Percentiles rank a stretch among this genome's conserved stretches.
phyloP scores from a whole-genome alignment of 2,888 invertebrate species.

The Epirrhoe tristata region DNA sequence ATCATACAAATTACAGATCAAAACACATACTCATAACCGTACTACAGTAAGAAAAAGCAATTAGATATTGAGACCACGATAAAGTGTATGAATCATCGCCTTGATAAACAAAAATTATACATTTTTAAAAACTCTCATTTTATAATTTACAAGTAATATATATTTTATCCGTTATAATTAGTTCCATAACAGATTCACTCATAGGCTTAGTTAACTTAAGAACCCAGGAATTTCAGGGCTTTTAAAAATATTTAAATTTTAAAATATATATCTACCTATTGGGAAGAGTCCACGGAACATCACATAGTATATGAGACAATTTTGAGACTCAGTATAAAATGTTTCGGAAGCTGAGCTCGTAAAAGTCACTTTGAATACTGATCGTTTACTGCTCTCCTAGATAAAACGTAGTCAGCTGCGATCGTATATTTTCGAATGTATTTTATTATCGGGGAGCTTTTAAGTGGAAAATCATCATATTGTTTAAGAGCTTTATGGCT shows the following conservation, averaged over 20 bases:
- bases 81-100: too few relatives aligned
- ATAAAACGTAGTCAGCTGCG: constrained; percentile 39
- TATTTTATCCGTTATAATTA: background rate
- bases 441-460: constrained; percentile 7
- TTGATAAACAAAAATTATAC: too few relatives aligned
- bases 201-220: background rate
- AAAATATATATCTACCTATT: background rate
- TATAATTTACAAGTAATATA: too few relatives aligned
- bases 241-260: background rate
- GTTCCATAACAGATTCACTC: background rate
- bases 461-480: background rate
- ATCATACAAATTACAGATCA: background rate
- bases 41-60: too few relatives aligned
- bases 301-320: constrained; percentile 5
- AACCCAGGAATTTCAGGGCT: background rate
- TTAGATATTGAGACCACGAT: too few relatives aligned
- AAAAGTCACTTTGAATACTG: constrained; percentile 52
- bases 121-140: too few relatives aligned
- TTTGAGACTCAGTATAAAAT: constrained; percentile 24
- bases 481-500: background rate
- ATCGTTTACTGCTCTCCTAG: constrained; percentile 39
- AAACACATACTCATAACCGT: too few relatives aligned
- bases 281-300: background rate
- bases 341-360: constrained; percentile 54
- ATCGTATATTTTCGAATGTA: constrained; percentile 28